A percentile compares a stretch with the other conserved stretches of the same genome.
Conservation (phyloP, 2,797 vertebrate genomes). For the Hybognathus amarus region DNA sequence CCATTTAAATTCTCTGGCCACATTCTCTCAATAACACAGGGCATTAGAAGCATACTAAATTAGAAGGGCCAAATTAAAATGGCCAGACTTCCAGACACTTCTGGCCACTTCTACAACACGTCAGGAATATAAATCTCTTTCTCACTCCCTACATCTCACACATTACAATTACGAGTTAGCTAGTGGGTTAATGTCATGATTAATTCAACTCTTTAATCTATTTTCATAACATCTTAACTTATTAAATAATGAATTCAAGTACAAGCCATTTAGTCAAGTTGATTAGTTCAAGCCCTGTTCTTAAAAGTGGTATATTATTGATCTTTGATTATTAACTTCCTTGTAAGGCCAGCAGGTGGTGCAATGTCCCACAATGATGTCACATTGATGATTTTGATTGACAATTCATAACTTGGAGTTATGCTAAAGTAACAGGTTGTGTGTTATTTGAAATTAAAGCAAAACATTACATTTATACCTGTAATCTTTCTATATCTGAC, state of each 20-base stretch:
- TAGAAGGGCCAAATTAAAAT: conserved; percentile 14
- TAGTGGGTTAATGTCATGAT: neutral
- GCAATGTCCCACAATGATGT: conserved; percentile 15
- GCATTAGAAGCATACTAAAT: neutral
- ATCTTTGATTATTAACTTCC: neutral
- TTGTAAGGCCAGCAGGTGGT: conserved; percentile 68
- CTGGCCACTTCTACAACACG: neutral
- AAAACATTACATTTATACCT: neutral
- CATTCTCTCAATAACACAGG: conserved; percentile 1
- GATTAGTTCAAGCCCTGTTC: neutral
- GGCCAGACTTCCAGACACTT: neutral
- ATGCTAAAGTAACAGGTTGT: neutral
- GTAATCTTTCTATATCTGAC: neutral
- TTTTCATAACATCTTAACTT: neutral
- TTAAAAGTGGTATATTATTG: neutral
- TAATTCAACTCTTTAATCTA: neutral
- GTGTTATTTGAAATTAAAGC: neutral
- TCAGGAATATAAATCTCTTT: neutral
- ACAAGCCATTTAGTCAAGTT: neutral
- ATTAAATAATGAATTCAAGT: neutral
- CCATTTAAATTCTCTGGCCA: neutral
- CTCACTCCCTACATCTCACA: neutral
- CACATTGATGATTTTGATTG: neutral
- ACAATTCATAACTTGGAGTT: conserved; percentile 10
- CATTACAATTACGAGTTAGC: neutral